Evolutionary conservation across 2,888 invertebrate genomes (phyloP).

Genomic region (Heteropelma amictum): DNA sequence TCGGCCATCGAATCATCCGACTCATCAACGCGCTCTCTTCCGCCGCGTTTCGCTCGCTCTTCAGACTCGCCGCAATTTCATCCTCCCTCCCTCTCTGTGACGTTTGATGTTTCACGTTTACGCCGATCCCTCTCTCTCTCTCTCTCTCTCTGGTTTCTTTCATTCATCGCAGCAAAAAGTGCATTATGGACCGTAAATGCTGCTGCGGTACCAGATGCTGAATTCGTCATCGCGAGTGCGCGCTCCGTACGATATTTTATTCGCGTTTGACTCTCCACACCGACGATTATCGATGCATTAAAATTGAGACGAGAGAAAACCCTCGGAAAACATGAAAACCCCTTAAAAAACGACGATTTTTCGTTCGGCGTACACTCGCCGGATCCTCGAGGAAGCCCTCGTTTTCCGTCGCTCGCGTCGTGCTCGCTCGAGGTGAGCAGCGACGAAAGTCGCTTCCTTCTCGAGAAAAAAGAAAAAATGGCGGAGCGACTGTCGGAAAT

Average conservation of each 20-base stretch:
- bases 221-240: slow-evolving; percentile 55
- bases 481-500: slow-evolving; percentile 43
- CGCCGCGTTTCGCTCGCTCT: slow-evolving; percentile 32
- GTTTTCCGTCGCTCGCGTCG: background rate
- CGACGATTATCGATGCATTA: no score
- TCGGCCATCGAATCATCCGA: slow-evolving; percentile 32
- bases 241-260: slow-evolving; percentile 31
- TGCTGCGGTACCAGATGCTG: slow-evolving; percentile 69
- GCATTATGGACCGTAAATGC: slow-evolving; percentile 72
- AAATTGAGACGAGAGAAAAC: no score
- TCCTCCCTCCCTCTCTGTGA: slow-evolving; percentile 52
- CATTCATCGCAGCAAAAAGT: slow-evolving; percentile 68
- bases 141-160: slow-evolving; percentile 54
- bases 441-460: slow-evolving; percentile 20
- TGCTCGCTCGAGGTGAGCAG: no score
- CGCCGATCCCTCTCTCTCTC: slow-evolving; percentile 58
- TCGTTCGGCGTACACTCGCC: no score
- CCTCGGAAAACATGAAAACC: no score
- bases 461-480: slow-evolving; percentile 7
- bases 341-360: no score
- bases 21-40: slow-evolving; percentile 24
- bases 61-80: slow-evolving; percentile 35
- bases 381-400: no score
- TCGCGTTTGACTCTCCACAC: background rate
- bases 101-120: slow-evolving; percentile 70